A percentile compares a stretch with the other conserved stretches of the same genome.
phyloP scores from a whole-genome alignment of 35 echinoderm and acorn worm genomes.

The Eucidaris tribuloides region DNA sequence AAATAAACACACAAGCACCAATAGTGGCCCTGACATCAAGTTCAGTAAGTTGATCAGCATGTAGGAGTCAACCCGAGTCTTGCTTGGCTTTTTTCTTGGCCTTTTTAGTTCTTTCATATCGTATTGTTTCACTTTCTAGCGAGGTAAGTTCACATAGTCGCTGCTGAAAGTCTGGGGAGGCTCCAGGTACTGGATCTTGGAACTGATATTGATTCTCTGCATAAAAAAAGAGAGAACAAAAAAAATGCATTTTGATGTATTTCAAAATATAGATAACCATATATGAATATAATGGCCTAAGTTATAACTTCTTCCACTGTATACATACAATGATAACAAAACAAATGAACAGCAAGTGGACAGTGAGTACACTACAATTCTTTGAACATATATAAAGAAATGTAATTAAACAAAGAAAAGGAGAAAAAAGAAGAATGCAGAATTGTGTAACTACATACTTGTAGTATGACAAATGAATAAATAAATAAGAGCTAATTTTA shows the following conservation, averaged over 20 bases:
- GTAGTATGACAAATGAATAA: background rate
- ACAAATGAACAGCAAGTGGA: background rate
- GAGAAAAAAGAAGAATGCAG: background rate
- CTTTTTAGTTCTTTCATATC: constrained; percentile 84
- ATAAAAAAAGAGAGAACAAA: background rate
- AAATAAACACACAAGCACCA: too few species aligned
- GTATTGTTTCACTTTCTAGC: constrained; percentile 74
- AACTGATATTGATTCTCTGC: constrained; percentile 55
- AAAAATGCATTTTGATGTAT: background rate
- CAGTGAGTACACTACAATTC: background rate
- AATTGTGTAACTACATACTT: background rate
- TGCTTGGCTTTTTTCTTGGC: constrained; percentile 66
- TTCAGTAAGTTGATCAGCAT: too few species aligned
- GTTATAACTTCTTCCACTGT: background rate
- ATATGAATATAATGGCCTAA: background rate
- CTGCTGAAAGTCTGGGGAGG: constrained; percentile 57
- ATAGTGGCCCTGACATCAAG: too few species aligned
- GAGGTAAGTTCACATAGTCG: constrained; percentile 62
- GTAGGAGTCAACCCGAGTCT: constrained; percentile 37
- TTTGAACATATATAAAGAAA: background rate
- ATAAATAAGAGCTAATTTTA: too few species aligned
- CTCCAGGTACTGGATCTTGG: constrained; percentile 45
- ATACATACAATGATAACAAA: background rate
- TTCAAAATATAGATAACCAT: background rate
- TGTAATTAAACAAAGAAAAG: background rate